Percentiles rank a stretch among this genome's conserved stretches.
These are phyloP conservation scores for Gallinago nigripennis DNA, from an alignment of 2,797 vertebrate genomes.

Conservation along the genomic window DNA sequence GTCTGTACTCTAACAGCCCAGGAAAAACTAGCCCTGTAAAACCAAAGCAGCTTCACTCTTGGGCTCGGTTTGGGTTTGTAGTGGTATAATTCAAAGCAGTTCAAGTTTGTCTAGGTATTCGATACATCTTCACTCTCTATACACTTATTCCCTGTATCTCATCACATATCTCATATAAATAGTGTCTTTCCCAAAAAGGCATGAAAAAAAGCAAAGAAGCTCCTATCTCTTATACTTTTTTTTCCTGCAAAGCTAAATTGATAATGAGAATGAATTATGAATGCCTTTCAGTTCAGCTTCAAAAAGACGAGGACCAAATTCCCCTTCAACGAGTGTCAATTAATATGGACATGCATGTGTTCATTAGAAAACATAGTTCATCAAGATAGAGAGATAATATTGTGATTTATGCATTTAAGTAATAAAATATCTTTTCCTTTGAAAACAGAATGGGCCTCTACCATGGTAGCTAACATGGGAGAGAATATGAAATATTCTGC, in stretches of 20 bases:
- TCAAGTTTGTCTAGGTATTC: not conserved
- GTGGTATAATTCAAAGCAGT: not conserved
- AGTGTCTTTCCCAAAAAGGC: not conserved
- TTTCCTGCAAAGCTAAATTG: conserved; percentile 20
- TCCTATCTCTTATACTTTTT: not conserved
- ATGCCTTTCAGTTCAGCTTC: conserved; percentile 61
- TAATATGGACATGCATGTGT: not conserved
- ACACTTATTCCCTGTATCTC: not conserved
- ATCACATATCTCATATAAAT: not conserved
- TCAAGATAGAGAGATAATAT: conserved; percentile 8
- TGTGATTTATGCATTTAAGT: not conserved
- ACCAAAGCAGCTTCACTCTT: not conserved
- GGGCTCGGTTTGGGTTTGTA: not conserved
- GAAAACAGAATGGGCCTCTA: not conserved
- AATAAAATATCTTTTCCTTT: not conserved
- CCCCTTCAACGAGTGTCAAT: not conserved
- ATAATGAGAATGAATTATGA: conserved; percentile 52
- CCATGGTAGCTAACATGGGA: not conserved
- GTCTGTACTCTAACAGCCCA: not conserved
- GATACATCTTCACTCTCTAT: not conserved
- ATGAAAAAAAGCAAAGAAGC: not conserved
- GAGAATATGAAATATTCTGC: not conserved
- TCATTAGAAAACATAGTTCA: conserved; percentile 11
- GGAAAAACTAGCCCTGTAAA: not conserved
- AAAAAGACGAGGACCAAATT: not conserved